Evolutionary conservation across 1,140 invertebrate genomes (phyloP).

Genomic region (Drosophila repletoides): DNA sequence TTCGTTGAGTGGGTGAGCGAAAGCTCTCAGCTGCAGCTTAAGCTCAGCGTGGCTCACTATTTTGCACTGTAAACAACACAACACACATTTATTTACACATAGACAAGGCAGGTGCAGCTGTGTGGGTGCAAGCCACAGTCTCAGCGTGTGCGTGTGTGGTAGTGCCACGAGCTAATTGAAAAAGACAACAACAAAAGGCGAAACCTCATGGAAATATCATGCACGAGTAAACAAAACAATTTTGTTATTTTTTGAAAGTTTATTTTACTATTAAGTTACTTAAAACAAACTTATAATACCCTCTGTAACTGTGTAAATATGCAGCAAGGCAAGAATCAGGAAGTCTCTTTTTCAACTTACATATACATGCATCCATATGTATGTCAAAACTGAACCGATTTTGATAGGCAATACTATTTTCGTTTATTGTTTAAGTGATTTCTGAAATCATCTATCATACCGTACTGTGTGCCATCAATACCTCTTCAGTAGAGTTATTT

Average conservation of each 20-base stretch:
- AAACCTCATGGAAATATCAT: constrained; percentile 24
- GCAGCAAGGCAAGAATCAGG: too few species aligned
- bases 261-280: constrained; percentile 2
- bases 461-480: too few species aligned
- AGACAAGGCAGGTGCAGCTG: constrained; percentile 40
- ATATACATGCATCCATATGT: too few species aligned
- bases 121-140: constrained; percentile 16
- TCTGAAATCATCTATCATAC: too few species aligned
- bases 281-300: too few species aligned
- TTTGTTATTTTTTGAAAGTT: neutral
- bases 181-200: constrained; percentile 35
- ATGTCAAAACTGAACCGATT: too few species aligned
- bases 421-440: too few species aligned
- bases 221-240: constrained; percentile 7
- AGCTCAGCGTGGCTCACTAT: neutral
- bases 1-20: constrained; percentile 42
- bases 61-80: constrained; percentile 51
- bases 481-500: too few species aligned
- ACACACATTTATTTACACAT: constrained; percentile 21
- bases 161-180: constrained; percentile 32
- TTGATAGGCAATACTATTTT: too few species aligned
- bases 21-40: constrained; percentile 24
- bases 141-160: neutral
- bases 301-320: too few species aligned
- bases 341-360: too few species aligned